Percentiles rank a stretch among this genome's conserved stretches.
phyloP scores from a whole-genome alignment of 2,797 vertebrate species.

The Pseudochirops cupreus region DNA sequence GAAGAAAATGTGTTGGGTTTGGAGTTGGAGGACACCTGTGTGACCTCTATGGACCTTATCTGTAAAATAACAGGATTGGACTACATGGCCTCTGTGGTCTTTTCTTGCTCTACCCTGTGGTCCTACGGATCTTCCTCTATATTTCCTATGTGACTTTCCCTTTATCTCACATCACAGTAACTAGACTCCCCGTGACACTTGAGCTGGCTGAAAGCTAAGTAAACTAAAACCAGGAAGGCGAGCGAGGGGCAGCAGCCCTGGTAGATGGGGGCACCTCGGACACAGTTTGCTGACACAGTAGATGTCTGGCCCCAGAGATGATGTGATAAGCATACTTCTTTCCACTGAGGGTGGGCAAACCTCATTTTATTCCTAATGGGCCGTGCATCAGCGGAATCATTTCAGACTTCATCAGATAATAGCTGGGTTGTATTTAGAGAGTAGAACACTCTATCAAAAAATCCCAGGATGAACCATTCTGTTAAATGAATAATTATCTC shows the following conservation, averaged over 20 bases:
- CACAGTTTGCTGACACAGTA: background rate
- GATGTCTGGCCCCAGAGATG: background rate
- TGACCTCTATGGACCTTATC: background rate
- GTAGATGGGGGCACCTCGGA: background rate
- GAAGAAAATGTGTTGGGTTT: background rate
- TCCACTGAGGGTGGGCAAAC: background rate
- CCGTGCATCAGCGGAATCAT: background rate
- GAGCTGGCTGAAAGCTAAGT: background rate
- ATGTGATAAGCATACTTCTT: background rate
- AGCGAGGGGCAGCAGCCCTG: background rate
- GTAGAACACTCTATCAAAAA: background rate
- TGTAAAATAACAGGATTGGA: background rate
- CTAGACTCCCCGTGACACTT: background rate
- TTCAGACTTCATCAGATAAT: background rate
- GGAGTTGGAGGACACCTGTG: background rate
- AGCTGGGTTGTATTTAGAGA: background rate
- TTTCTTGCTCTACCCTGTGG: background rate
- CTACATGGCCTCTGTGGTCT: background rate
- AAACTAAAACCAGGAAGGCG: constrained; percentile 12
- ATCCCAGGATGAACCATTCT: background rate
- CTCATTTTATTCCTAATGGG: background rate
- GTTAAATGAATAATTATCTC: background rate
- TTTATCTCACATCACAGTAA: background rate
- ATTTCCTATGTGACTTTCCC: background rate
- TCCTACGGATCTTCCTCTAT: background rate